phyloP scores from a whole-genome alignment of 2,888 invertebrate genomes.

The Caenorhabditis uteleia region DNA sequence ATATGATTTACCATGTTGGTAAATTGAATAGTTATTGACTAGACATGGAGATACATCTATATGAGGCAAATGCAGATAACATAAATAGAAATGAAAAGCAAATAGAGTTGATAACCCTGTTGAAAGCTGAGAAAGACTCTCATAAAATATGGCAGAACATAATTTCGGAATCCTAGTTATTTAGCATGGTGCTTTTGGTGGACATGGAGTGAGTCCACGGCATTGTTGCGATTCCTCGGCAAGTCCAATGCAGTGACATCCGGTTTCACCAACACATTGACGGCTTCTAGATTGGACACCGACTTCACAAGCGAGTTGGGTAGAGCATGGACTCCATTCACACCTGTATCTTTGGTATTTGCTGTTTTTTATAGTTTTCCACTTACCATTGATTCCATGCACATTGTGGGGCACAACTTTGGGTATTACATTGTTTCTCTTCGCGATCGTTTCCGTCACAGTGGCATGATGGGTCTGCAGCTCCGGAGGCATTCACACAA shows the following conservation, averaged over 20 bases:
- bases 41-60: conserved; percentile 43
- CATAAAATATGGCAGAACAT: conserved; percentile 1
- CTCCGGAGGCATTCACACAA: conserved; percentile 51
- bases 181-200: conserved; percentile 53
- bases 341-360: conserved; percentile 23
- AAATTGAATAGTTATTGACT: conserved; percentile 32
- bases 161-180: no score
- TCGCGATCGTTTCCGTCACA: conserved; percentile 60
- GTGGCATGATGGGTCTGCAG: conserved; percentile 45
- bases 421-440: conserved; percentile 54
- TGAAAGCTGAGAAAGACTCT: background rate
- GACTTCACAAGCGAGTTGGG: conserved; percentile 53
- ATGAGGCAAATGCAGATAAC: conserved; percentile 22
- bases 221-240: conserved; percentile 61
- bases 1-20: no score
- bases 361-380: background rate
- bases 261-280: conserved; percentile 63
- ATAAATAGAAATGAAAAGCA: conserved; percentile 5
- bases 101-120: conserved; percentile 8
- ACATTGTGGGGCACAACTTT: conserved; percentile 60
- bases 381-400: conserved; percentile 57
- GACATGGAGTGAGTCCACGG: conserved; percentile 51
- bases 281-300: conserved; percentile 52
- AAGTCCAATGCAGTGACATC: conserved; percentile 59
- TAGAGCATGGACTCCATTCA: conserved; percentile 61